phyloP scores from a whole-genome alignment of 2,113 vertebrate genomes.

The Laterallus jamaicensis region DNA sequence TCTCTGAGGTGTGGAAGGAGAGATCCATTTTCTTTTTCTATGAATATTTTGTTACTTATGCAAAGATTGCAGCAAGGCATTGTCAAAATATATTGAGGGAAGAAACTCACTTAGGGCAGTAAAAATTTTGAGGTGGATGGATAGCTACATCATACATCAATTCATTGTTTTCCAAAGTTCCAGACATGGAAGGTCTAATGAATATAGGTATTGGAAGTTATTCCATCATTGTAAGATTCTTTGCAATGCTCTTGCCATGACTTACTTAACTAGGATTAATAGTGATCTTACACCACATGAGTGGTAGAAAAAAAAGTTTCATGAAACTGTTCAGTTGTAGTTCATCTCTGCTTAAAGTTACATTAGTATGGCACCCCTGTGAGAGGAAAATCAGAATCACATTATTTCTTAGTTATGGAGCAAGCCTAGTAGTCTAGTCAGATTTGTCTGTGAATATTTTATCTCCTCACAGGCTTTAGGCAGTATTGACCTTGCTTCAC shows the following conservation, averaged over 20 bases:
- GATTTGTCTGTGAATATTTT: background rate
- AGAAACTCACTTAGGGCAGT: background rate
- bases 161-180: background rate
- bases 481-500: background rate
- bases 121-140: background rate
- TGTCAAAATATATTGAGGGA: background rate
- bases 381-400: background rate
- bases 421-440: background rate
- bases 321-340: background rate
- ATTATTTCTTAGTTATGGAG: background rate
- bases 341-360: background rate
- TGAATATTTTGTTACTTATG: background rate
- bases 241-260: background rate
- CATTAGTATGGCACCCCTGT: fast-evolving
- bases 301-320: background rate
- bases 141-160: background rate
- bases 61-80: background rate
- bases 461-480: background rate
- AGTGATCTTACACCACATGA: background rate
- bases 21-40: background rate
- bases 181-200: background rate
- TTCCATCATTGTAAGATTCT: background rate
- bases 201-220: background rate
- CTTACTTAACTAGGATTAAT: background rate
- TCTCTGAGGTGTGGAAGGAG: background rate